Evolutionary conservation across 2,888 invertebrate species (phyloP).

Genomic region (Megastigmus dorsalis): DNA sequence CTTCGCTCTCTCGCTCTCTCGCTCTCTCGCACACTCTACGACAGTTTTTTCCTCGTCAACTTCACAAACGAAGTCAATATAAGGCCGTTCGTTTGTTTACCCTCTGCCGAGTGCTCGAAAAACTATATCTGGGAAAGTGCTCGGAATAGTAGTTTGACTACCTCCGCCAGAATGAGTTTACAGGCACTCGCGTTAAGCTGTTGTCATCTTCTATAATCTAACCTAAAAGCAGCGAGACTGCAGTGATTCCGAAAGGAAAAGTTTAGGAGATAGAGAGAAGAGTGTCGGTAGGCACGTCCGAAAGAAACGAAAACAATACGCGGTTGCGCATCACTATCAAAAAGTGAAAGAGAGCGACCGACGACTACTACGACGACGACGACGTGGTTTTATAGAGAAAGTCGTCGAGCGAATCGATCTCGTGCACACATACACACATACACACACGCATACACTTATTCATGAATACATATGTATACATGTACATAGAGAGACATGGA

Average conservation of each 20-base stretch:
- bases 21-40: no score
- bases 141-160: background rate
- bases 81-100: background rate
- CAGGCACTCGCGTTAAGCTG: no score
- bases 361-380: conserved; percentile 14
- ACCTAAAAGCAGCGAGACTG: background rate
- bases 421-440: conserved; percentile 14
- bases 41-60: no score
- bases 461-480: background rate
- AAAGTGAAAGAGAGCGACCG: conserved; percentile 7
- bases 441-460: background rate
- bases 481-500: no score
- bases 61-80: no score
- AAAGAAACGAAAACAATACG: conserved; percentile 4
- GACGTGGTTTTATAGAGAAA: conserved; percentile 15
- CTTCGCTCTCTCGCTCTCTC: background rate
- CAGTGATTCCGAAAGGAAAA: background rate
- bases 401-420: conserved; percentile 42
- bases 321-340: background rate
- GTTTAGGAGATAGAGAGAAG: no score
- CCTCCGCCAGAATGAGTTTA: background rate
- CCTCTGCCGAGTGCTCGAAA: no score
- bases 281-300: no score
- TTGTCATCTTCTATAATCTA: no score
- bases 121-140: no score